Percentiles rank a stretch among this genome's conserved stretches.
Evolutionary conservation across 1,140 invertebrate species (phyloP).

Genomic region (Doryteuthis pealeii): DNA sequence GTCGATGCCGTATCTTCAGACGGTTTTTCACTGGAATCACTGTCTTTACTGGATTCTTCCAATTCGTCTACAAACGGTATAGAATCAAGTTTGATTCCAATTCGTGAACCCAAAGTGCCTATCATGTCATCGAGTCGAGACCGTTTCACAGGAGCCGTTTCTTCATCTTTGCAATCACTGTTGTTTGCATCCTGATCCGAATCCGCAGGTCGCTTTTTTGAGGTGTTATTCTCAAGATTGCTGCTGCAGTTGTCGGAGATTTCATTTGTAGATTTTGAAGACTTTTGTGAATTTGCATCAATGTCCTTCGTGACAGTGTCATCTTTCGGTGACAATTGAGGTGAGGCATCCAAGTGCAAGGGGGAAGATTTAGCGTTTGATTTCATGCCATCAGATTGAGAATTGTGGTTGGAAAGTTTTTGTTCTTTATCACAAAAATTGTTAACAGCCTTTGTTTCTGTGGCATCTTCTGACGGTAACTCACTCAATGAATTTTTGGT

Average conservation of each 20-base stretch:
- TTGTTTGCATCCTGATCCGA: no score
- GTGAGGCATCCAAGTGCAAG: no score
- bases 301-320: no score
- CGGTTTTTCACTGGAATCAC: conserved; percentile 32
- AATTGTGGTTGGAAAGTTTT: no score
- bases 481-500: no score
- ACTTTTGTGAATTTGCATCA: no score
- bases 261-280: not conserved
- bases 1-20: conserved; percentile 27
- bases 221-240: not conserved
- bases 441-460: no score
- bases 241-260: not conserved
- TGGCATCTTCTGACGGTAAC: no score
- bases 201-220: conserved; percentile 1
- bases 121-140: conserved; percentile 39
- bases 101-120: conserved; percentile 37
- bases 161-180: conserved; percentile 10
- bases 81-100: conserved; percentile 32
- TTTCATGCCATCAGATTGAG: no score
- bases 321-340: no score
- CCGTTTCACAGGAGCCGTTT: conserved; percentile 21
- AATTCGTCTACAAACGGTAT: conserved; percentile 25
- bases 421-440: no score
- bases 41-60: conserved; percentile 27
- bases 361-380: no score